Conservation (phyloP, 2,888 invertebrate genomes). For the Trachelus tabidus region DNA sequence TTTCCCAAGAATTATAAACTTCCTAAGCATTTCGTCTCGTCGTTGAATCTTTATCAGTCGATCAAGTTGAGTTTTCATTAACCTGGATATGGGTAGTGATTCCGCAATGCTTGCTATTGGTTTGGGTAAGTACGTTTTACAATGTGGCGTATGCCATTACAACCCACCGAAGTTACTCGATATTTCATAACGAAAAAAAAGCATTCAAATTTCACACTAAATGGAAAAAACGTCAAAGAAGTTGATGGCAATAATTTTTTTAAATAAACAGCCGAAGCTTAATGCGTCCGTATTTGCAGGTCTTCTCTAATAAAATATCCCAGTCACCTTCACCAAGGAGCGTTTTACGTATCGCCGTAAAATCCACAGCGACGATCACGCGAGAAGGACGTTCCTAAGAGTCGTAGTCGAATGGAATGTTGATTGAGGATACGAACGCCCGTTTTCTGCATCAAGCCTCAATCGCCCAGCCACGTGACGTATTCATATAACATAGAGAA, state of each 20-base stretch:
- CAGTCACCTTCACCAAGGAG: not conserved
- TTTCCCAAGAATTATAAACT: not conserved
- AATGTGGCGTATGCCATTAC: not conserved
- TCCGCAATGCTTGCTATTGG: too few relatives aligned
- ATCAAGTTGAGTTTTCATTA: too few relatives aligned
- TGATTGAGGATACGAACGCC: slow-evolving; percentile 15
- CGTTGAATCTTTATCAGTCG: not conserved
- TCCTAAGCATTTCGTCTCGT: not conserved
- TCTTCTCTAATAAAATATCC: slow-evolving; percentile 30
- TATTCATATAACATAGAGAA: not conserved
- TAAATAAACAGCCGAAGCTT: slow-evolving; percentile 19
- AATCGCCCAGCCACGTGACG: not conserved
- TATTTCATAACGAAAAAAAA: not conserved
- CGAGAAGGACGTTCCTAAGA: slow-evolving; percentile 1
- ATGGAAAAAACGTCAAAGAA: not conserved
- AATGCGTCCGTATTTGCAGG: slow-evolving; percentile 33
- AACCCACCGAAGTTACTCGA: not conserved
- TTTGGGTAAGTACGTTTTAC: too few relatives aligned
- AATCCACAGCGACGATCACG: slow-evolving; percentile 14
- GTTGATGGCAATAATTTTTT: not conserved
- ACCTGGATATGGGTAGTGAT: too few relatives aligned
- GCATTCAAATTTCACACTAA: not conserved
- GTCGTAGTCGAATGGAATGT: slow-evolving; percentile 3
- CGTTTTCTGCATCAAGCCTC: slow-evolving; percentile 2
- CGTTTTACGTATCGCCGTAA: slow-evolving; percentile 21